A percentile compares a stretch with the other conserved stretches of the same genome.
These are phyloP conservation scores for Epirrhoe alternata DNA, from an alignment of 2,888 invertebrate species.

Conservation along the genomic window DNA sequence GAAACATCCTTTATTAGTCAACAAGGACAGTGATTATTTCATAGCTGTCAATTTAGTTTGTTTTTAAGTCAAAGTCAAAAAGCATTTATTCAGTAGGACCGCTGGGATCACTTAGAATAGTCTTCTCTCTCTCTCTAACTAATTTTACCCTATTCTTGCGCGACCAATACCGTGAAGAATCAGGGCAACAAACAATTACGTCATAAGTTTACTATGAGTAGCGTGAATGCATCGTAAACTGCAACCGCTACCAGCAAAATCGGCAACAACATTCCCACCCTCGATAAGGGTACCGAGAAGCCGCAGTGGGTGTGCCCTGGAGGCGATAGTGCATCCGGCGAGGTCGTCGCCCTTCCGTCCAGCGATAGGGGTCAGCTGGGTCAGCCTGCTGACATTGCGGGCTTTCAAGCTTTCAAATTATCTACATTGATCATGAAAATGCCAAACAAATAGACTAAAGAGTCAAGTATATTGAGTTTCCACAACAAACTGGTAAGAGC, in stretches of 20 bases:
- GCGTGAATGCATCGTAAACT: neutral
- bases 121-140: no score
- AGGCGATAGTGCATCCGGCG: slow-evolving; percentile 70
- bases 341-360: slow-evolving; percentile 76
- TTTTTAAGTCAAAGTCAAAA: no score
- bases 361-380: slow-evolving; percentile 67
- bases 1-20: neutral
- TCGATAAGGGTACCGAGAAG: slow-evolving; percentile 42
- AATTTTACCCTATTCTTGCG: no score
- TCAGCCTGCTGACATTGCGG: slow-evolving; percentile 33
- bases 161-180: no score
- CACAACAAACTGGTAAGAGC: neutral
- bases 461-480: neutral
- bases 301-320: slow-evolving; percentile 49
- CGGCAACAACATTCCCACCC: slow-evolving; percentile 24
- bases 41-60: neutral
- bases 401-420: slow-evolving; percentile 27
- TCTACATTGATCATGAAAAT: neutral
- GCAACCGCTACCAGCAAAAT: slow-evolving; percentile 6
- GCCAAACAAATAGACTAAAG: no score
- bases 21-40: neutral
- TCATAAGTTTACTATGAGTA: neutral
- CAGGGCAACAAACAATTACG: no score
- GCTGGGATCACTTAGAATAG: no score
- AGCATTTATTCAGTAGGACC: no score